Base-by-base conservation (phyloP, 2,113 vertebrate genomes). In the Sminthopsis crassicaudata region DNA sequence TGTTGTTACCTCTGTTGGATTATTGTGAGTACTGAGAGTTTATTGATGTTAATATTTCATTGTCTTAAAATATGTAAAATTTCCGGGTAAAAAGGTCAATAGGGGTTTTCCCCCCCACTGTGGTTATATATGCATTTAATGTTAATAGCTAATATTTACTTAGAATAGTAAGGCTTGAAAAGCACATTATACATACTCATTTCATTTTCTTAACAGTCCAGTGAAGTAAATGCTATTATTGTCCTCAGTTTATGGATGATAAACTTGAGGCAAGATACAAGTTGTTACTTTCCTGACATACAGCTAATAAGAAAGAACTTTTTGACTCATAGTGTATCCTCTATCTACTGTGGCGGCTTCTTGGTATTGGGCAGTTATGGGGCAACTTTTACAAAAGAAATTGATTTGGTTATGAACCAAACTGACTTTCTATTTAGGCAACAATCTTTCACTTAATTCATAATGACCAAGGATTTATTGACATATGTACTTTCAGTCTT, bases 1-100 rank as follows among this genome's bases (percentile, higher is more conserved):
- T 94, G 0, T 95, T 94, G 0, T 95, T n/a, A 91, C 76, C 67
- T 88, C 3, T 0, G 76, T 10, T 30, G 90, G 24, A 67, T 91
- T 55, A 92, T 2, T 24, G 14, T 46, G 27, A 9, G 8, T 16
- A 95, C 91, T 95, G 92, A 76, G 55, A 27, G 88, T 91, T 48
- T 42, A 48, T 30, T 94, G 89, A 30, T 60, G 3, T 60, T 60
- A 60, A 92, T 92, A 95, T 89, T 91, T 53, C 89, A 51, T 26
- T 53, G n/a, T 23, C 12, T 96, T 94, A 93, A 42, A 12, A 88
- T 94, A 92, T 92, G 19, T 53, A 90, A 90, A 89, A n/a, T 36
- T 30, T 92, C 60, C 93, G 88, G 42, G 50, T 1, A 91, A 92
- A 88, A 50, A 8, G 8, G 94, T 89, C 46, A 51, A 46, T 90